Conservation (phyloP, 1,140 invertebrate species). For the Magallana gigas region DNA sequence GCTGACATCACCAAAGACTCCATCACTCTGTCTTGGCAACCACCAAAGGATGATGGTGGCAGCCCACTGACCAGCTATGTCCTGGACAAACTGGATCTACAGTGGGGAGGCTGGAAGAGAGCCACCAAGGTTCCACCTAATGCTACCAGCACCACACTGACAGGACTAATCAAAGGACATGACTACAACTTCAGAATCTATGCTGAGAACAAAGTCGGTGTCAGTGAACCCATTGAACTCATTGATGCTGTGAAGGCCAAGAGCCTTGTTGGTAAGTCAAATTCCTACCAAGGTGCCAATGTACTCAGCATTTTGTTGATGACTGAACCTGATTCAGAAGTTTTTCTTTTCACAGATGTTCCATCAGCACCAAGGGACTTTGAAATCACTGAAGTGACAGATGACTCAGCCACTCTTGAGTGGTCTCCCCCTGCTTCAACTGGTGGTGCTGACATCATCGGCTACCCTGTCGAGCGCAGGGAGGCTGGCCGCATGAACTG, state of each 20-base stretch:
- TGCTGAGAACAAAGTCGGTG: conserved; percentile 97
- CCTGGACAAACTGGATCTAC: conserved; percentile 85
- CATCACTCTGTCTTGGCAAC: conserved; percentile 84
- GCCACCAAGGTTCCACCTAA: conserved; percentile 86
- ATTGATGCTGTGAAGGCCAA: conserved; percentile 91
- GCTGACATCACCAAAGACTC: conserved; percentile 95
- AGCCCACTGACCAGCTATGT: conserved; percentile 75
- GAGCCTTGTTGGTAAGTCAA: conserved; percentile 81
- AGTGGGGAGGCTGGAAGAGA: conserved; percentile 85
- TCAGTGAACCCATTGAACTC: conserved; percentile 92
- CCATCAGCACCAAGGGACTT: conserved; percentile 70
- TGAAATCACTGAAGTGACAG: conserved; percentile 71
- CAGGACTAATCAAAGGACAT: conserved; percentile 93
- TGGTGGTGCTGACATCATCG: conserved; percentile 95
- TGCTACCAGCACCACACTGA: conserved; percentile 82
- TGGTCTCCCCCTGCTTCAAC: conserved; percentile 99
- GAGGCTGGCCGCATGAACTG: conserved; percentile 85
- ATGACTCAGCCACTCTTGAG: conserved; percentile 72
- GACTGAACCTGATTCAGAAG: neutral
- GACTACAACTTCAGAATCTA: conserved; percentile 98
- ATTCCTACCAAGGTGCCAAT: neutral
- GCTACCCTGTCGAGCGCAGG: conserved; percentile 94
- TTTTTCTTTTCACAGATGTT: conserved; percentile 60
- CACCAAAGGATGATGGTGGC: conserved; percentile 74
- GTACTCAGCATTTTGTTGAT: conserved; percentile 45